Evolutionary conservation across 2,888 invertebrate species (phyloP), one percentile per base, ranked within the genome.

Genomic region (Rhyacophila evoluta): DNA sequence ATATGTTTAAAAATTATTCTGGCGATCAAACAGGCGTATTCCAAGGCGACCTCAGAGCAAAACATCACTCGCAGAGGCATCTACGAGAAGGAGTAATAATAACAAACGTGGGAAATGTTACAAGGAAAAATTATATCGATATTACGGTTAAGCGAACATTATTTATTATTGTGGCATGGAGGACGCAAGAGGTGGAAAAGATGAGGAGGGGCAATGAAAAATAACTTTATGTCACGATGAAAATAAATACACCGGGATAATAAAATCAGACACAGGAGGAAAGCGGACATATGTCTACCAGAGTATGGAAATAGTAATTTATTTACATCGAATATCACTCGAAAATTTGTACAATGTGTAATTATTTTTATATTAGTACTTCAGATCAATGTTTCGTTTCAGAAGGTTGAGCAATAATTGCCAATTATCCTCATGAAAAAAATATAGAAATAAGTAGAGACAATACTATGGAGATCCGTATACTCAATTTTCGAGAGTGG

Each of bases 111-210:
- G 25, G 55, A 55, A 55, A 55, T 55, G 55, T 55, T 55, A 55
- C 55, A 25, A 55, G 55, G 55, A 55, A 55, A 55, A 55, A 55
- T 55, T 55, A 55, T 55, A 55, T 55, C 19, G 55, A 55, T 25
- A 55, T 55, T 25, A 19, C 55, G 55, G 55, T 10, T 55, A 55
- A 55, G 55, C 55, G 55, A 55, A 55, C 55, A 55, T 55, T 55
- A 55, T 55, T 55, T 55, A 55, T 55, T 55, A 55, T 55, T 55
- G 5, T 25, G 19, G 19, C 25, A 19, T 8, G 55, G 19, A 55
- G 55, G 55, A 25, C 19, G 2, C 19, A 55, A 15, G 15, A 25
- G 55, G 25, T 55, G 55, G 25, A 15, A 55, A 33, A 33, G n/a
- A 55, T 8, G 25, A 19, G 25, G 55, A 55, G 19, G 25, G 55